Conservation (phyloP, 2,797 vertebrate genomes). For the Serranus cabrilla region DNA sequence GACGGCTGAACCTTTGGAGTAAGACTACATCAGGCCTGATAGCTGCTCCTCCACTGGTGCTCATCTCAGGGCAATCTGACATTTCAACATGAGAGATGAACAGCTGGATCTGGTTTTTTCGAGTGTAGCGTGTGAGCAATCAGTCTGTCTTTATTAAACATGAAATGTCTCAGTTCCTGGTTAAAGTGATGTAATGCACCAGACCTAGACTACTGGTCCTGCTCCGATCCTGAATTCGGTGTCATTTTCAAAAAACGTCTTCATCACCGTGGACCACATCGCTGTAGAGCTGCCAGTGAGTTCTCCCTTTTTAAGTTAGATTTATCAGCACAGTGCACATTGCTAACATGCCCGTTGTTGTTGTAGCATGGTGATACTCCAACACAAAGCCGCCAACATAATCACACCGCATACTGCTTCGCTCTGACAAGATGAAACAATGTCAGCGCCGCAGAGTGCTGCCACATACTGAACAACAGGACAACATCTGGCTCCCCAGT, state of each 20-base stretch:
- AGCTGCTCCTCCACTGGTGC: conserved; percentile 49
- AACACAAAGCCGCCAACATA: conserved; percentile 38
- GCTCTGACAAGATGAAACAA: conserved; percentile 44
- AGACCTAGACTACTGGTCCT: conserved; percentile 1
- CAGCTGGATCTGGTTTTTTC: conserved; percentile 54
- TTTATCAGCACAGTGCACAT: conserved; percentile 62
- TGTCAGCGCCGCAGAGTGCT: conserved; percentile 15
- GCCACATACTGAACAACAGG: conserved; percentile 42
- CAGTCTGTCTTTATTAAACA: conserved; percentile 41
- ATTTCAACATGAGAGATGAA: conserved; percentile 59
- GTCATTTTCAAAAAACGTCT: conserved; percentile 16
- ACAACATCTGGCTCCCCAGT: conserved; percentile 56
- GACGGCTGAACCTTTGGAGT: conserved; percentile 66
- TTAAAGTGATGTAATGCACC: conserved; percentile 20
- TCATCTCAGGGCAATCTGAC: conserved; percentile 59
- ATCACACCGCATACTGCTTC: conserved; percentile 32
- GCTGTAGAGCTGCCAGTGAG: conserved; percentile 2
- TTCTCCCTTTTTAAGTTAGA: conserved; percentile 36
- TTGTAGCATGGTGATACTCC: conserved; percentile 13
- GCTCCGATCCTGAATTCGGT: conserved; percentile 12
- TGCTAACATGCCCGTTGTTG: conserved; percentile 40
- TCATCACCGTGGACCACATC: conserved; percentile 1
- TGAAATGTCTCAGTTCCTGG: conserved; percentile 32
- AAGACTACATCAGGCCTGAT: conserved; percentile 66
- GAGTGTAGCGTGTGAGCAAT: conserved; percentile 25